Evolutionary conservation across 1,140 invertebrate genomes (phyloP), one percentile per base, ranked within the genome.

Genomic region (Drosophila nigromelanica): DNA sequence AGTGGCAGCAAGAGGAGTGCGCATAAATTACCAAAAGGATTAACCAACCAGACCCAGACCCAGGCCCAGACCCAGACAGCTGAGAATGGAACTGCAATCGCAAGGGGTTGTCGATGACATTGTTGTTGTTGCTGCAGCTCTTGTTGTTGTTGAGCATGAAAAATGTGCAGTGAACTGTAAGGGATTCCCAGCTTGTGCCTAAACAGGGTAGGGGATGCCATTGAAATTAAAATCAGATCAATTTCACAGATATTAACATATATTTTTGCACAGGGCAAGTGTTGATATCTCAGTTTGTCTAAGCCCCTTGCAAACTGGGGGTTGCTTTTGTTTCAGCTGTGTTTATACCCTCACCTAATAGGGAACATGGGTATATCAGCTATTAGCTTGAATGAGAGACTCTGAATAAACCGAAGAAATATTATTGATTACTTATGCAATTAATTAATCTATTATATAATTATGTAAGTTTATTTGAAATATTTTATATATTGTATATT

Each of bases 221-320:
- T 76, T 82, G 47, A 87, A 87, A 87, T 87, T 87, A 87, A 86
- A 89, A 87, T 87, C 68, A 87, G 82, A 87, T 87, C 82, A 87
- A 87, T 87, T 87, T 78, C 83, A 87, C 78, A 82, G 82, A 87
- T 87, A 89, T 82, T 81, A 87, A 78, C 83, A 87, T 82, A 87
- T 82, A 78, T 62, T 62, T 80, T 60, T 79, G 66, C 45, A 55
- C 64, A 50, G 74, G 63, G 60, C 77, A 85, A 83, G 80, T 85
- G 80, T 85, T 68, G 80, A 80, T 78, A 62, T 50, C 62, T 66
- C 37, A 50, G 43, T 61, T 69, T 37, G 40, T 61, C 47, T 40
- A 64, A 40, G 35, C 15, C 27, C 47, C 15, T n/a, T n/a, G 37
- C 40, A 37, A 15, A 45, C 42, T 47, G 75, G 69, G 80, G 80